phyloP scores from a whole-genome alignment of 2,113 vertebrate species.

The Antigone vipio region DNA sequence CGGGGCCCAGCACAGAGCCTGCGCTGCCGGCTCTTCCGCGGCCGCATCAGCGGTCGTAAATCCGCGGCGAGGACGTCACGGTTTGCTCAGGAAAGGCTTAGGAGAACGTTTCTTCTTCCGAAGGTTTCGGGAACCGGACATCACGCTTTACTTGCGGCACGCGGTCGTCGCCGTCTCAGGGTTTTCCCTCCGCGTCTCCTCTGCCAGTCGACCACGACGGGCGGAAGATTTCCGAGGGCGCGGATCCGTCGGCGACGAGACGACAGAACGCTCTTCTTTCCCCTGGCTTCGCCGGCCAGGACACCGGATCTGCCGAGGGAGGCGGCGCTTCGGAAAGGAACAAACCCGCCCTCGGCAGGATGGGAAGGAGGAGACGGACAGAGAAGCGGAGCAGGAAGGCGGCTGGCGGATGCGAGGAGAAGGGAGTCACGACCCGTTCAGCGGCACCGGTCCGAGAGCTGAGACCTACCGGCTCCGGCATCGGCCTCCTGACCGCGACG shows the following conservation, averaged over 20 bases:
- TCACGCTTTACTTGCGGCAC: neutral
- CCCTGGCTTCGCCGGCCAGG: neutral
- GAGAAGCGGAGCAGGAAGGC: neutral
- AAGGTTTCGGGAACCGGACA: neutral
- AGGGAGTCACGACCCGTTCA: fast-evolving
- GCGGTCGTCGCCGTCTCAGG: fast-evolving
- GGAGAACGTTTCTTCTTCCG: no score
- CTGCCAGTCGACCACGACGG: fast-evolving
- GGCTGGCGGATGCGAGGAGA: fast-evolving
- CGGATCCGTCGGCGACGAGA: no score
- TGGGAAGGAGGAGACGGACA: neutral
- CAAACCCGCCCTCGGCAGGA: no score
- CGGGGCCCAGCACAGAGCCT: no score
- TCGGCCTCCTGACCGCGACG: fast-evolving
- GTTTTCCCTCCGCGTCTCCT: no score
- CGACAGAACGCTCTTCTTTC: no score
- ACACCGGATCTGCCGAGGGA: neutral
- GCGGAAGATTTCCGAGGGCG: no score
- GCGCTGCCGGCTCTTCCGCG: no score
- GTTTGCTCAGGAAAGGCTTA: neutral
- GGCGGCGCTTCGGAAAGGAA: neutral
- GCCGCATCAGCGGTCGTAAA: neutral
- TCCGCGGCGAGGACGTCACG: no score
- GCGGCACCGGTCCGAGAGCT: fast-evolving
- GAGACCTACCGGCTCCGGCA: fast-evolving